A percentile compares a stretch with the other conserved stretches of the same genome.
phyloP scores from a whole-genome alignment of 2,797 vertebrate genomes.

The Pseudochromis fuscus region DNA sequence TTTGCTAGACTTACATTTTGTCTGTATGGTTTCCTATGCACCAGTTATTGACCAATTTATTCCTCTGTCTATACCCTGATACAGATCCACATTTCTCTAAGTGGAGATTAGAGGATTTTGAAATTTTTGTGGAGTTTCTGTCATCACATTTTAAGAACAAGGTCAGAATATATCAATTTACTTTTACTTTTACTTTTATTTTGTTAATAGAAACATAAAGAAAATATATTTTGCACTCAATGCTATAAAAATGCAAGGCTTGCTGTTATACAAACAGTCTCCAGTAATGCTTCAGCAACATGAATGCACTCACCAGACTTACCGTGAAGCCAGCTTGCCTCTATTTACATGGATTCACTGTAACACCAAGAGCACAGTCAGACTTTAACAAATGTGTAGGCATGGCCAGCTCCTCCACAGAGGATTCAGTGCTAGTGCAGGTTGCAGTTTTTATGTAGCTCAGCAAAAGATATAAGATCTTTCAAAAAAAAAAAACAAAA shows the following conservation, averaged over 20 bases:
- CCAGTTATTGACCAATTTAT: too few species aligned
- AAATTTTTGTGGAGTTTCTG: too few species aligned
- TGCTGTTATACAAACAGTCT: neutral
- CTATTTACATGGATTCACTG: neutral
- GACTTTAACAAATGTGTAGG: neutral
- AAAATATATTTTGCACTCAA: too few species aligned
- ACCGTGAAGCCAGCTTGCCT: neutral
- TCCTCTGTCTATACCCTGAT: too few species aligned
- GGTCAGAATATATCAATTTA: too few species aligned
- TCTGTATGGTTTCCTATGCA: neutral
- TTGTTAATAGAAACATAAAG: too few species aligned
- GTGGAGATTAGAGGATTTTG: too few species aligned
- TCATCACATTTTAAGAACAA: too few species aligned
- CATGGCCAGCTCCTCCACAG: neutral
- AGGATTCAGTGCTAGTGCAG: neutral
- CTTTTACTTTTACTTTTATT: too few species aligned
- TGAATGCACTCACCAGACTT: too few species aligned
- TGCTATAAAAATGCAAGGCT: neutral
- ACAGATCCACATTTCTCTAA: too few species aligned
- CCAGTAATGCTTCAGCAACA: neutral
- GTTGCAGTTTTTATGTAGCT: slow-evolving; percentile 9
- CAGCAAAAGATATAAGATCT: neutral
- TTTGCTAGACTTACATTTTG: neutral
- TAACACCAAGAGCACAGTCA: slow-evolving; percentile 1
- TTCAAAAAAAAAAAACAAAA: slow-evolving; percentile 1